Percentiles rank a stretch among this genome's conserved stretches.
Evolutionary conservation across 2,888 invertebrate species (phyloP).

Genomic region (Dioctria linearis): DNA sequence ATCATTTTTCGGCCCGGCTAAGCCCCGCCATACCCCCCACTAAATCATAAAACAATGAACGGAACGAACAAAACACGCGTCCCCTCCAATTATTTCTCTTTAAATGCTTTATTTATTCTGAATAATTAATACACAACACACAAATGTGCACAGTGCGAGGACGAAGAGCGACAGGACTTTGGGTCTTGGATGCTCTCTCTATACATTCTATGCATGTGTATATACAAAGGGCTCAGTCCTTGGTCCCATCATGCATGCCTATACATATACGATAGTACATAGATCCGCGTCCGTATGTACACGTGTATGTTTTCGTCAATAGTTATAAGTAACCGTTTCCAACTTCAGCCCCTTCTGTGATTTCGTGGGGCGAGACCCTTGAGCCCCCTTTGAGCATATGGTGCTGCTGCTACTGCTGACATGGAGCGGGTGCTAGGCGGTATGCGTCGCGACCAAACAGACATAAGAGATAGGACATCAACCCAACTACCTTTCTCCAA

Average conservation of each 20-base stretch:
- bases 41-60: slow-evolving; percentile 47
- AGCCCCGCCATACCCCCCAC: slow-evolving; percentile 2
- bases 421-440: not conserved
- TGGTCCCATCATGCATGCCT: not conserved
- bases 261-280: not conserved
- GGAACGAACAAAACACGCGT: slow-evolving; percentile 17
- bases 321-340: slow-evolving; percentile 33
- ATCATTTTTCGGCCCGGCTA: not conserved
- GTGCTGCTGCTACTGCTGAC: too few relatives aligned
- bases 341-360: slow-evolving; percentile 13
- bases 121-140: slow-evolving; percentile 52
- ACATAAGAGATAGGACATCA: slow-evolving; percentile 11
- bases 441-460: slow-evolving; percentile 39
- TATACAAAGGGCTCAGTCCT: not conserved
- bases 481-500: slow-evolving; percentile 54
- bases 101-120: slow-evolving; percentile 56
- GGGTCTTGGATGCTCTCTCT: not conserved
- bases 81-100: slow-evolving; percentile 55
- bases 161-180: not conserved
- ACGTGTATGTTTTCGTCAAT: not conserved
- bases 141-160: not conserved
- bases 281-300: not conserved
- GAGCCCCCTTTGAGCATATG: not conserved
- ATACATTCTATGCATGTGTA: not conserved
- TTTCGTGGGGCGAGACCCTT: slow-evolving; percentile 26